Evolutionary conservation across 2,797 vertebrate species (phyloP), one percentile per base, ranked within the genome.

Genomic region (Carcharodon carcharias): DNA sequence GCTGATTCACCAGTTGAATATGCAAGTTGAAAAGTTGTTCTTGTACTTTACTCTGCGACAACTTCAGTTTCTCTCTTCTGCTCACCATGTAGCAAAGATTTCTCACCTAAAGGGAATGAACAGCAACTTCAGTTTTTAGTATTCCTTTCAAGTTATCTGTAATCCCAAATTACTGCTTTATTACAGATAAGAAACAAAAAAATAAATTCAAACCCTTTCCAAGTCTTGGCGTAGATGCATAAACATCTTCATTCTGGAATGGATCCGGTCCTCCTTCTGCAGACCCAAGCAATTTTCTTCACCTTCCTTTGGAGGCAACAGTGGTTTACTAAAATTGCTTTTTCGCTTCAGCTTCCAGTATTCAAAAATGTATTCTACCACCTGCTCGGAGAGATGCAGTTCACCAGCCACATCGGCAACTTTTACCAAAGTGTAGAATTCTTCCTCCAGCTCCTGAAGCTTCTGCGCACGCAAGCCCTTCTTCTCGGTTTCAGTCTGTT

Each of bases 31-130:
- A 99, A 98, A 99, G 98, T 97, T 99, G 98, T 97, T 99, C 99
- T 96, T 99, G 99, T 95, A 99, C 97, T 98, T 99, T 99, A 97
- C 98, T 99, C 96, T 99, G 98, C 96, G 99, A 98, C 96, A 99
- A 97, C 97, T 99, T 99, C 96, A 99, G 98, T 97, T 99, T 99
- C 97, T 99, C 99, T 97, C 99, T 98, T 50, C 99, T 98, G 97
- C 98, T 99, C 97, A 99, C 99, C 99, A 99, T 99, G 98, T 99
- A 99, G 97, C 99, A 99, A 97, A 99, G 97, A 97, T 99, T 99
- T 97, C 99, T 99, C 97, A 99, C 99, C 99, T 99, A 97, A 0
- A 96, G 77, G 54, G 96, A 96, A 96, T 7, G 96, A 89, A 95
- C 96, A 88, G 26, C 8, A 96, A 96, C 50, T 56, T 95, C n/a